Percentiles rank a stretch among this genome's conserved stretches.
Evolutionary conservation across 2,113 vertebrate genomes (phyloP).

Genomic region (Felis catus): DNA sequence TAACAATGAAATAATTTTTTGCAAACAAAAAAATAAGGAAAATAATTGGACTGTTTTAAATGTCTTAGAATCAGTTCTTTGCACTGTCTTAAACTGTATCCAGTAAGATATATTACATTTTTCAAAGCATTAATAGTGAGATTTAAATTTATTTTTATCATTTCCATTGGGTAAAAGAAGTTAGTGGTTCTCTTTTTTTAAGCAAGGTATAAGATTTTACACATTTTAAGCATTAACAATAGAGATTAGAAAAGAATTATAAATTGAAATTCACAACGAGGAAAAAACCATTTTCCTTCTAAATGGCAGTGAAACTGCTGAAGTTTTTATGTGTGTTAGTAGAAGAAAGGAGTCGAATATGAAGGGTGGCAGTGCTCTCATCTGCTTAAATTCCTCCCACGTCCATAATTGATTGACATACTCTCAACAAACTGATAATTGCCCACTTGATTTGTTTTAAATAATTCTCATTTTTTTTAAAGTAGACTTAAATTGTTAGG

Average conservation of each 20-base stretch:
- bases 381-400: slow-evolving; percentile 77
- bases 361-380: slow-evolving; percentile 40
- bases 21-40: background rate
- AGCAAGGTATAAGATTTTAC: background rate
- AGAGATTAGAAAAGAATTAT: slow-evolving; percentile 18
- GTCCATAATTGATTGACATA: slow-evolving; percentile 75
- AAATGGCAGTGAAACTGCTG: background rate
- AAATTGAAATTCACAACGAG: slow-evolving; percentile 20
- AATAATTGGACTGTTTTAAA: background rate
- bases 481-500: slow-evolving; percentile 75
- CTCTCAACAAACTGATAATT: slow-evolving; percentile 81
- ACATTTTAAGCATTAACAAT: background rate
- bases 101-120: background rate
- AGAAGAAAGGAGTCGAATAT: slow-evolving; percentile 40
- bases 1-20: background rate
- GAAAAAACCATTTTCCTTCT: background rate
- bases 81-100: background rate
- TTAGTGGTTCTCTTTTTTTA: background rate
- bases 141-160: slow-evolving; percentile 56
- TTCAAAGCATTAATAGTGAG: background rate
- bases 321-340: slow-evolving; percentile 51
- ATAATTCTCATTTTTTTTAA: slow-evolving; percentile 76
- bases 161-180: slow-evolving; percentile 17
- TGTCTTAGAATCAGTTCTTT: background rate
- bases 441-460: slow-evolving; percentile 80